Conservation (phyloP, 2,888 invertebrate genomes). For the Clanis bilineata region DNA sequence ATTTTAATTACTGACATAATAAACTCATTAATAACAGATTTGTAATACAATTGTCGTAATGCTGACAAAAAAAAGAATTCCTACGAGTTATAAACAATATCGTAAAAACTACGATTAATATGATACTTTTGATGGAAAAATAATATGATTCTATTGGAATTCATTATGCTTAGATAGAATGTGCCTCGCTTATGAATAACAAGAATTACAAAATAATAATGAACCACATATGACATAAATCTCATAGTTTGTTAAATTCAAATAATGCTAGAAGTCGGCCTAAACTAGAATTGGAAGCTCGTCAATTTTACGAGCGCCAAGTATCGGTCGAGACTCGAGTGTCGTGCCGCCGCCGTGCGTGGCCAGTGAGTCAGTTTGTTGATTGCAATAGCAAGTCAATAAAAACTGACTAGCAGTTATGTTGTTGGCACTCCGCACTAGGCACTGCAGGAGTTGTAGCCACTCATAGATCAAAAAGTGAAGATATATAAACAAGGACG, state of each 20-base stretch:
- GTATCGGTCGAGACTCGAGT: conserved; percentile 47
- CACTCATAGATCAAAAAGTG: conserved; percentile 42
- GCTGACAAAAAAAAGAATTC: no score
- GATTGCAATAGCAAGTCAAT: conserved; percentile 49
- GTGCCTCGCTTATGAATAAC: neutral
- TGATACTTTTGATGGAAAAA: neutral
- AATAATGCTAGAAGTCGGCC: neutral
- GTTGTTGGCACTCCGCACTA: conserved; percentile 51
- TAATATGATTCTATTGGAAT: neutral
- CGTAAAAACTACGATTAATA: no score
- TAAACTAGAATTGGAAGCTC: conserved; percentile 48
- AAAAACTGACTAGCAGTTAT: conserved; percentile 46
- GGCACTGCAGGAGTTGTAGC: conserved; percentile 54
- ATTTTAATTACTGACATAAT: neutral
- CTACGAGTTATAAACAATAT: no score
- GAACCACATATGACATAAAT: neutral
- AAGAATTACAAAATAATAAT: neutral
- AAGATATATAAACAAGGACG: neutral
- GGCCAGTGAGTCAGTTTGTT: conserved; percentile 52
- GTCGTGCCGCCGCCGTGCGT: conserved; percentile 46
- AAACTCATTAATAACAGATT: neutral
- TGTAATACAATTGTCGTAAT: no score
- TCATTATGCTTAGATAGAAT: neutral
- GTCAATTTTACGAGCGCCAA: conserved; percentile 70
- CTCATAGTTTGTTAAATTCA: no score